Conservation (phyloP, 2,113 vertebrate species). For the Corythornis vintsioides region DNA sequence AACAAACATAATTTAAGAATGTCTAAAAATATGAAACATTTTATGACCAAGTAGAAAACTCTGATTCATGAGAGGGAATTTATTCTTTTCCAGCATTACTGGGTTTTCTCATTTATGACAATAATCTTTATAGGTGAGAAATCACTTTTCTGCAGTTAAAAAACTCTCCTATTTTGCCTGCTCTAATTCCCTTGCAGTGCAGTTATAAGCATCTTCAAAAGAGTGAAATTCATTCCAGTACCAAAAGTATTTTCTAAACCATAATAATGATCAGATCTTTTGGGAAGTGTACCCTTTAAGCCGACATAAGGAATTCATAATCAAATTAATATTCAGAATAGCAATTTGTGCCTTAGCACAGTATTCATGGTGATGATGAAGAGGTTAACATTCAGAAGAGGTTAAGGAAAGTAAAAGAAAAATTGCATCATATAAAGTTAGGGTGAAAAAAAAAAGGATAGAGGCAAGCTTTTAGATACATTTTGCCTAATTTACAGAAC, state of each 20-base stretch:
- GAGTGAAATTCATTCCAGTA: neutral
- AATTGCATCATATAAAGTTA: neutral
- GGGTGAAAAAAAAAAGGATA: neutral
- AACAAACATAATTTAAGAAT: neutral
- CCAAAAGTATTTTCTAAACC: neutral
- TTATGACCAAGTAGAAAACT: neutral
- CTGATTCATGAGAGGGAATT: neutral
- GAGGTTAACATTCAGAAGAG: neutral
- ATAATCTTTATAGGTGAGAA: neutral
- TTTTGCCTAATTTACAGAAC: slow-evolving; percentile 23
- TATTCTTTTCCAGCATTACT: neutral
- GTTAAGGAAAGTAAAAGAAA: neutral
- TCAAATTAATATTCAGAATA: neutral
- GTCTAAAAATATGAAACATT: neutral
- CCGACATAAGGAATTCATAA: neutral
- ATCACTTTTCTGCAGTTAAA: neutral
- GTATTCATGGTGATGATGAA: neutral
- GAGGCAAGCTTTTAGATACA: neutral
- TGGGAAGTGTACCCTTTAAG: neutral
- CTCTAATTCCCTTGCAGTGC: neutral
- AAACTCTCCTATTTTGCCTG: neutral
- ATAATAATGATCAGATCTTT: neutral
- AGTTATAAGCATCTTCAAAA: neutral
- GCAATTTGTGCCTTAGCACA: neutral
- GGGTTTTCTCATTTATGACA: neutral